Conservation (phyloP, 2,797 vertebrate genomes). For the Rhinichthys osculus region DNA sequence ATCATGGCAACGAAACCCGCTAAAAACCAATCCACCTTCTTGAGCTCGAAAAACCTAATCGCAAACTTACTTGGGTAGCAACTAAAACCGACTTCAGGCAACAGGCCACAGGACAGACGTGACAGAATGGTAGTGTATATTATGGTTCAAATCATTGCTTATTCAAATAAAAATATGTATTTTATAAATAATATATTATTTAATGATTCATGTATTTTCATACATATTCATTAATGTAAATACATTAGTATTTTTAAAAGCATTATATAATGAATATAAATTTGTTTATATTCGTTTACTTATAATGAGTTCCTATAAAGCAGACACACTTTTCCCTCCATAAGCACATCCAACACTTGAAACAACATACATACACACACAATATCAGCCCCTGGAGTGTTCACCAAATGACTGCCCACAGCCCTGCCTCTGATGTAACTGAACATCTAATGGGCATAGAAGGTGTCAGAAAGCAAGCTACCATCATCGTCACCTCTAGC, state of each 20-base stretch:
- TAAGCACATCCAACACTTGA: constrained; percentile 10
- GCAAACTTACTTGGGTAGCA: too few relatives aligned
- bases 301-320: neutral
- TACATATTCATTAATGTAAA: neutral
- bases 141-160: neutral
- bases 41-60: too few relatives aligned
- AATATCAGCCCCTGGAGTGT: constrained; percentile 47
- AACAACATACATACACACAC: neutral
- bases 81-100: too few relatives aligned
- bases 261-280: neutral
- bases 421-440: constrained; percentile 49
- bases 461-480: constrained; percentile 47
- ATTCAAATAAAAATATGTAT: neutral
- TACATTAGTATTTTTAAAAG: neutral
- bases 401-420: constrained; percentile 46
- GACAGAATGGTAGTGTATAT: neutral
- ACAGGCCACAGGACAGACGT: too few relatives aligned
- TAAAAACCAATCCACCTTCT: too few relatives aligned
- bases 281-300: neutral
- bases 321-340: constrained; percentile 27
- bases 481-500: constrained; percentile 37
- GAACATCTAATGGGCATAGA: constrained; percentile 62
- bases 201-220: neutral
- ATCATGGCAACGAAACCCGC: too few relatives aligned
- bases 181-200: neutral